Evolutionary conservation across 2,888 invertebrate genomes (phyloP).

Genomic region (Lymantria monacha): DNA sequence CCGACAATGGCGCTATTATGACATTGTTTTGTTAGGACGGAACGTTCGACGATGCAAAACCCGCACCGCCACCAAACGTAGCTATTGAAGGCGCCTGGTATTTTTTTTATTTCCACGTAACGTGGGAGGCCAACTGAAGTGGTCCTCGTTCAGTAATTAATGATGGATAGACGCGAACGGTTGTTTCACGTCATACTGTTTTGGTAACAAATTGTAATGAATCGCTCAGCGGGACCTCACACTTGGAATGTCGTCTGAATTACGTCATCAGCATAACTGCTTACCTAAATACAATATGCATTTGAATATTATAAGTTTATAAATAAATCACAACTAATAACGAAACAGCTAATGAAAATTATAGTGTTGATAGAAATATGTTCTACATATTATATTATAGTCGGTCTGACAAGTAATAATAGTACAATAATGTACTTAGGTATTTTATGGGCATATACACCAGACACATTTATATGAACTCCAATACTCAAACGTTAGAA

Average conservation of each 20-base stretch:
- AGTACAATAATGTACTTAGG: too few relatives aligned
- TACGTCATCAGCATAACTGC: slow-evolving; percentile 50
- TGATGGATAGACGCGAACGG: slow-evolving; percentile 66
- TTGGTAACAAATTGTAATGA: slow-evolving; percentile 75
- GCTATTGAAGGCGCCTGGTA: slow-evolving; percentile 50
- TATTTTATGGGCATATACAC: too few relatives aligned
- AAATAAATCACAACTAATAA: background rate
- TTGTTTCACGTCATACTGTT: slow-evolving; percentile 72
- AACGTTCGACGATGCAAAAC: slow-evolving; percentile 66
- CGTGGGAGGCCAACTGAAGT: slow-evolving; percentile 74
- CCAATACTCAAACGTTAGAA: too few relatives aligned
- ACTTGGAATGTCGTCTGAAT: slow-evolving; percentile 63
- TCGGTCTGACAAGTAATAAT: background rate
- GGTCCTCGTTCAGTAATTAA: slow-evolving; percentile 68
- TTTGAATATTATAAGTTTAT: background rate
- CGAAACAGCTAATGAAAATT: background rate
- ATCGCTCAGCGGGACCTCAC: slow-evolving; percentile 70
- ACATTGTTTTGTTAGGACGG: slow-evolving; percentile 72
- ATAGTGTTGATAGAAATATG: slow-evolving; percentile 1
- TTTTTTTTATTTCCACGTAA: slow-evolving; percentile 47
- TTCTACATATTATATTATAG: slow-evolving; percentile 2
- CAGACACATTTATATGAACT: too few relatives aligned
- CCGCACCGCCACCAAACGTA: slow-evolving; percentile 40
- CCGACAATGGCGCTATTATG: slow-evolving; percentile 61
- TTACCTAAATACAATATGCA: slow-evolving; percentile 1